Percentiles rank a stretch among this genome's conserved stretches.
These are phyloP conservation scores for Lagopus leucura DNA, from an alignment of 2,113 vertebrate genomes.

Conservation along the genomic window DNA sequence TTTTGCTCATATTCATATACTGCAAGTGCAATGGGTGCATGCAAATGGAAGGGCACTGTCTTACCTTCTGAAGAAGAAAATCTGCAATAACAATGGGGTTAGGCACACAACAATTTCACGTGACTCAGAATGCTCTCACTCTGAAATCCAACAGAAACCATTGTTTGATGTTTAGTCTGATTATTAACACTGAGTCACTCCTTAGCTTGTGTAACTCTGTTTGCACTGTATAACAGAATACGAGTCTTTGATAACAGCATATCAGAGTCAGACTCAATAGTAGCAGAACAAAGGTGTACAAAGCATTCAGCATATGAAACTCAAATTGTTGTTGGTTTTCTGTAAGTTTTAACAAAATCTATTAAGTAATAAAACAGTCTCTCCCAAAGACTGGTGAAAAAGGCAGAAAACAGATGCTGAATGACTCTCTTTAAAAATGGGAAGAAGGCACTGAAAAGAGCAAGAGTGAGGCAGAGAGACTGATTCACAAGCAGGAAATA, in stretches of 20 bases:
- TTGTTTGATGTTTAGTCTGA: neutral
- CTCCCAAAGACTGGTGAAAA: neutral
- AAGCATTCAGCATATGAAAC: neutral
- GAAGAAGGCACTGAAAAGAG: neutral
- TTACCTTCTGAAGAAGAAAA: neutral
- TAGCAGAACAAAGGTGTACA: neutral
- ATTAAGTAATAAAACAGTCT: neutral
- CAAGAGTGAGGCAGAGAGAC: fast-evolving
- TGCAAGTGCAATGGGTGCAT: neutral
- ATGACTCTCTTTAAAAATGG: neutral
- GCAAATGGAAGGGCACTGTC: neutral
- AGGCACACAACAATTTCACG: neutral
- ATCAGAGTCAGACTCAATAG: neutral
- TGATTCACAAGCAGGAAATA: fast-evolving
- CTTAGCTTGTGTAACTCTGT: neutral
- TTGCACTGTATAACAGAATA: neutral
- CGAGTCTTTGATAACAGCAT: neutral
- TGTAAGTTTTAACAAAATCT: neutral
- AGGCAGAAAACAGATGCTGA: neutral
- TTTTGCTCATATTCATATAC: neutral
- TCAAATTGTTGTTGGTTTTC: neutral
- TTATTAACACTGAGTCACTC: neutral
- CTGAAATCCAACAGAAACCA: neutral
- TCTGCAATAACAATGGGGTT: conserved; percentile 4
- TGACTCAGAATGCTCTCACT: neutral